Evolutionary conservation across 2,888 invertebrate species (phyloP).

Genomic region (Bellardia bayeri): DNA sequence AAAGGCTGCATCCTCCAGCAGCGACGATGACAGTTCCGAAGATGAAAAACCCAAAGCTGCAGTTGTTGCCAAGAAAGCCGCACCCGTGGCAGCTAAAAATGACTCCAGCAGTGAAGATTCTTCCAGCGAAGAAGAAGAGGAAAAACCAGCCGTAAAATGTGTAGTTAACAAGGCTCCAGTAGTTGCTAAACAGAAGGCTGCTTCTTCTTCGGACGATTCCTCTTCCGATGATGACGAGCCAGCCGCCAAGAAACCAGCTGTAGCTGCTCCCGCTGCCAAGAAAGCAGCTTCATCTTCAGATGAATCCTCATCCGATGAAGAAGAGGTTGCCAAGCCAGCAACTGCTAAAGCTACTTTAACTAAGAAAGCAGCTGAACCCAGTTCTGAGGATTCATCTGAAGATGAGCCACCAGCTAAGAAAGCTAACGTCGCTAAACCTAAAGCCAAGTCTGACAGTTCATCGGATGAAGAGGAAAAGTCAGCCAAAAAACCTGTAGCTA

Average conservation of each 20-base stretch:
- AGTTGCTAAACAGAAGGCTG: slow-evolving; percentile 79
- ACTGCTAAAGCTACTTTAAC: slow-evolving; percentile 74
- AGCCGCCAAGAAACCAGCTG: slow-evolving; percentile 76
- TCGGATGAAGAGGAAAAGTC: slow-evolving; percentile 67
- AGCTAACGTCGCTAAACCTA: slow-evolving; percentile 74
- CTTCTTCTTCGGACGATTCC: slow-evolving; percentile 84
- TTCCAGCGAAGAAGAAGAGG: slow-evolving; percentile 77
- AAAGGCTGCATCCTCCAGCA: slow-evolving; percentile 79
- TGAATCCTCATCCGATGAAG: slow-evolving; percentile 82
- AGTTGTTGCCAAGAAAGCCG: slow-evolving; percentile 50
- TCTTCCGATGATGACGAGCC: slow-evolving; percentile 82
- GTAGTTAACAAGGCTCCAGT: slow-evolving; percentile 76
- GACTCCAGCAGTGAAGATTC: slow-evolving; percentile 77
- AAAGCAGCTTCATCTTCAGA: slow-evolving; percentile 83
- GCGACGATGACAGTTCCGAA: slow-evolving; percentile 79
- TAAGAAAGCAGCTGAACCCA: slow-evolving; percentile 76
- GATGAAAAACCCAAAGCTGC: slow-evolving; percentile 69
- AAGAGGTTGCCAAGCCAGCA: slow-evolving; percentile 77
- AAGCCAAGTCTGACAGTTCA: slow-evolving; percentile 57
- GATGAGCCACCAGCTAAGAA: slow-evolving; percentile 73
- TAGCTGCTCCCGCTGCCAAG: slow-evolving; percentile 74
- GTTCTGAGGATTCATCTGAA: slow-evolving; percentile 70
- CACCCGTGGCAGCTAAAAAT: slow-evolving; percentile 67
- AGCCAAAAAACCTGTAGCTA: slow-evolving; percentile 37
- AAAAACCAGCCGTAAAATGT: slow-evolving; percentile 78